phyloP scores from a whole-genome alignment of 1,140 invertebrate genomes.

The Diploscapter pachys region DNA sequence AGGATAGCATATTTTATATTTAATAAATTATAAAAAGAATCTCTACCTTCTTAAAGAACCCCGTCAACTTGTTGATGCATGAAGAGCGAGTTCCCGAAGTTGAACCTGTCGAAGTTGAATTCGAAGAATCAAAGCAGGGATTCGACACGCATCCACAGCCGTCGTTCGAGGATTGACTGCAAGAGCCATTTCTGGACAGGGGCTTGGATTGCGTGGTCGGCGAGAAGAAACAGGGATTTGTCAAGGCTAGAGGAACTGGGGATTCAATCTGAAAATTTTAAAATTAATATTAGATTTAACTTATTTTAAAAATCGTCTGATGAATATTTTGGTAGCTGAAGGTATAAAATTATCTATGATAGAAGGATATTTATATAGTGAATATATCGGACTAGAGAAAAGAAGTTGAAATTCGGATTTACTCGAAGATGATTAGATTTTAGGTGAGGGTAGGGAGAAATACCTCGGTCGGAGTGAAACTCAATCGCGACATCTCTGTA shows the following conservation, averaged over 20 bases:
- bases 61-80: no score
- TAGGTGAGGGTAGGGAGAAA: background rate
- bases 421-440: background rate
- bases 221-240: no score
- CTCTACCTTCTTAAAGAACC: slow-evolving; percentile 2
- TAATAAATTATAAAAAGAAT: background rate
- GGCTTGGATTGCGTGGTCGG: no score
- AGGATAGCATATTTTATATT: no score
- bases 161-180: no score
- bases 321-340: background rate
- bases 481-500: slow-evolving; percentile 51
- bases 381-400: background rate
- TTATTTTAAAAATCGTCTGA: no score
- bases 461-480: slow-evolving; percentile 31
- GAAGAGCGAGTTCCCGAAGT: no score
- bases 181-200: no score
- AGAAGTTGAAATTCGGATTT: slow-evolving; percentile 14
- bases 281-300: no score
- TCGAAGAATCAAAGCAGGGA: slow-evolving; percentile 39
- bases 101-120: background rate
- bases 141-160: slow-evolving; percentile 24
- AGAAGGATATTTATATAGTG: slow-evolving; percentile 4
- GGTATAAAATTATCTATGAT: slow-evolving; percentile 6
- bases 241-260: no score
- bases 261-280: no score